A percentile compares a stretch with the other conserved stretches of the same genome.
These are phyloP conservation scores for Drosophila eohydei DNA, from an alignment of 2,888 invertebrate genomes.

Conservation along the genomic window DNA sequence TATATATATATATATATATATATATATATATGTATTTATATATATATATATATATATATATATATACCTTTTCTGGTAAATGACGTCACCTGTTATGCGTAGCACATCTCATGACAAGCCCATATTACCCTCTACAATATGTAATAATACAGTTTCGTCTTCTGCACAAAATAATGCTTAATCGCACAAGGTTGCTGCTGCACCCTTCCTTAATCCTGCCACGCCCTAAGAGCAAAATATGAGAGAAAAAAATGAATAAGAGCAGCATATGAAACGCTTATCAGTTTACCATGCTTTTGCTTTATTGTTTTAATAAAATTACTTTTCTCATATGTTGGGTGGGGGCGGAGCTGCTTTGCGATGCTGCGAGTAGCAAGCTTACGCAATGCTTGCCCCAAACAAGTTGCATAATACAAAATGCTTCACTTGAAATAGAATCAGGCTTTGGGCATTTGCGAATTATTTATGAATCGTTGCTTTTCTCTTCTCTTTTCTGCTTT, in stretches of 20 bases:
- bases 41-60: too few relatives aligned
- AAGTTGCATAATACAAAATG: conserved; percentile 11
- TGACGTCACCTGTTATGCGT: background rate
- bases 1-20: background rate
- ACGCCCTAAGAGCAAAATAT: background rate
- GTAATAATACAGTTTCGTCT: conserved; percentile 13
- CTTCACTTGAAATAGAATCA: conserved; percentile 37
- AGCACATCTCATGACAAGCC: background rate
- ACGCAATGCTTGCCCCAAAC: conserved; percentile 26
- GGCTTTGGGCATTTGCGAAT: conserved; percentile 29
- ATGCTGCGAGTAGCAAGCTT: background rate
- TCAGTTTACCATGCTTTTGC: conserved; percentile 44
- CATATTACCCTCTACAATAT: background rate
- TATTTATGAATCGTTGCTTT: conserved; percentile 30
- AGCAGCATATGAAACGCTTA: conserved; percentile 54
- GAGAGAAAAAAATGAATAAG: background rate
- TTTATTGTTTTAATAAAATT: conserved; percentile 62
- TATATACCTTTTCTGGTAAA: background rate
- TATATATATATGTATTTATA: too few relatives aligned
- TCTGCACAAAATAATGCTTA: conserved; percentile 16
- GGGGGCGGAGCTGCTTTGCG: background rate
- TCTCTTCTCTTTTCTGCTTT: background rate
- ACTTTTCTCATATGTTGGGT: conserved; percentile 25
- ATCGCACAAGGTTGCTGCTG: background rate
- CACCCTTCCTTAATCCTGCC: background rate